These are phyloP conservation scores for Acrobasis suavella DNA, from an alignment of 2,888 invertebrate genomes.

Conservation along the genomic window DNA sequence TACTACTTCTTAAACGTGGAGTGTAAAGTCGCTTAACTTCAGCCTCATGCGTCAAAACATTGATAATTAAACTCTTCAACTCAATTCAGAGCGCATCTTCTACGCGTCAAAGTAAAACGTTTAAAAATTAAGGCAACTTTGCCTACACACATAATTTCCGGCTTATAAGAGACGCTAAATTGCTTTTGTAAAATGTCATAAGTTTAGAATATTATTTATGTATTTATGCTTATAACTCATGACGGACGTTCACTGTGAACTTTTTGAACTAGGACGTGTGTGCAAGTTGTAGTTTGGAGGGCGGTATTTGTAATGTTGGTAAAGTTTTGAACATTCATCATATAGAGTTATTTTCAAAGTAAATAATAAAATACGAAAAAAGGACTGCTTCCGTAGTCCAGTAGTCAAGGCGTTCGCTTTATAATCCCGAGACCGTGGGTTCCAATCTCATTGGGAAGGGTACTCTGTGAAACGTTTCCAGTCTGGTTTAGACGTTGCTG, in stretches of 20 bases:
- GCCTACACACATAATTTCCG: constrained; percentile 5
- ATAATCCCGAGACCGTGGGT: too few relatives aligned
- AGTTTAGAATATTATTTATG: constrained; percentile 15
- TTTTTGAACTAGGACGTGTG: background rate
- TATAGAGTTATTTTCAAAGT: too few relatives aligned
- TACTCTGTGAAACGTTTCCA: too few relatives aligned
- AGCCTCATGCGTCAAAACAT: background rate
- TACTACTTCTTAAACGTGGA: too few relatives aligned
- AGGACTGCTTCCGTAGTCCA: too few relatives aligned
- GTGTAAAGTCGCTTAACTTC: background rate
- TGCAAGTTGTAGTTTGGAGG: too few relatives aligned
- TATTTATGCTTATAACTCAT: background rate
- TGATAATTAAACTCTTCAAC: constrained; percentile 8
- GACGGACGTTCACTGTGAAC: background rate
- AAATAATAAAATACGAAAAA: too few relatives aligned
- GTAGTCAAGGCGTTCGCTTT: too few relatives aligned
- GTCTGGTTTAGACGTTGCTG: too few relatives aligned
- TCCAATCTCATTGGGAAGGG: too few relatives aligned
- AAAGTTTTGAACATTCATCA: too few relatives aligned
- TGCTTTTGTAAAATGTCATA: constrained; percentile 23
- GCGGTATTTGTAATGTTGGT: too few relatives aligned
- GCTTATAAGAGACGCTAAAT: background rate
- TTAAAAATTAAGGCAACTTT: constrained; percentile 8
- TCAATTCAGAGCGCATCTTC: background rate
- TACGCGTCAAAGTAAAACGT: background rate